Base-by-base conservation (phyloP, 2,888 invertebrate genomes). In the Lithophane socia region DNA sequence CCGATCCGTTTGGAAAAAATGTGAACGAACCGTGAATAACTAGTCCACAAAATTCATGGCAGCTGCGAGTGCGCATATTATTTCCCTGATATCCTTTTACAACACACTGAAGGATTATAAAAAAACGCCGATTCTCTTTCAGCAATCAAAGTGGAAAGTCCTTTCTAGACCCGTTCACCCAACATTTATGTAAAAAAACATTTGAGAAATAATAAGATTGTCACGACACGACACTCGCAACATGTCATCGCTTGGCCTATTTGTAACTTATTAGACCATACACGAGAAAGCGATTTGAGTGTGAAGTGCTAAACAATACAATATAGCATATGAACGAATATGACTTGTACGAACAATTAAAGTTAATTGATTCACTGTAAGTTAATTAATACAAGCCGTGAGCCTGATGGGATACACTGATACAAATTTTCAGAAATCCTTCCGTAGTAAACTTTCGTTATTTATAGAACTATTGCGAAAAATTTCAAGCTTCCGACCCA, bases 261-360 rank as follows among this genome's bases (percentile, higher is more conserved):
- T 56, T 61, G 3, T 61, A 61, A 7, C 29, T n/a, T 58, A 79
- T 47, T 72, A 65, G 21, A 80, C 21, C 64, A 18, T 49, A 58
- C 54, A 42, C 54, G 52, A 54, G 60, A 78, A 71, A 83, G 44
- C 64, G 44, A 24, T 79, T 81, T 60, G 60, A 72, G 58, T 24
- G 47, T 47, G 49, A 68, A 21, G 37, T 73, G 58, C 8, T 9
- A 84, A 71, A 68, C 56, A 18, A 66, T 58, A 61, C 49, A 29
- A 29, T 29, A 60, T 68, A 83, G 9, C 54, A 44, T 47, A 21
- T 8, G 12, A n/a, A 60, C 65, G 60, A 77, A 65, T 42, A 80
- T 69, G 60, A 65, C 54, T 49, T 69, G n/a, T 49, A 21, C 44
- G 60, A 78, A 78, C 44, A n/a, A 12, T 58, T 12, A 0, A 37